phyloP scores from a whole-genome alignment of 1,140 invertebrate genomes.

The Orchestia grillus region DNA sequence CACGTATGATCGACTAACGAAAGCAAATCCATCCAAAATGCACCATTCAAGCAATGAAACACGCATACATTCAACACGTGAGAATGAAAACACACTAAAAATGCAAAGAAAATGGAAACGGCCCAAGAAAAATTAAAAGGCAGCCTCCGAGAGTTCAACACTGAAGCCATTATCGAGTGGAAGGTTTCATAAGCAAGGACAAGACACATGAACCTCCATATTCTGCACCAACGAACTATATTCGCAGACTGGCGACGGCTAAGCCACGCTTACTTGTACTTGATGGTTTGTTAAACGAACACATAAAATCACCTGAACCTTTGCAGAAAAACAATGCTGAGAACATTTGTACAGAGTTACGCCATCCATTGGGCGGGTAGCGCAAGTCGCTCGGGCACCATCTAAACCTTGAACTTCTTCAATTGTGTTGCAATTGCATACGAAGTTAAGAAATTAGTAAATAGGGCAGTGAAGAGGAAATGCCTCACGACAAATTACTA shows the following conservation, averaged over 20 bases:
- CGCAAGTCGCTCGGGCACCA: neutral
- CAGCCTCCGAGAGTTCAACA: neutral
- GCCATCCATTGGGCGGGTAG: neutral
- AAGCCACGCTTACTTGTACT: conserved; percentile 42
- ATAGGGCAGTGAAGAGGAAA: neutral
- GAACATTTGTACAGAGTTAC: conserved; percentile 27
- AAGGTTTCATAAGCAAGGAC: neutral
- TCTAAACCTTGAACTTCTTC: neutral
- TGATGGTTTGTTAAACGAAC: neutral
- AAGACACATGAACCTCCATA: neutral
- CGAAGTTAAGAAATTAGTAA: neutral
- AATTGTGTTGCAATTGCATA: neutral
- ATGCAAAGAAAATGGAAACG: neutral
- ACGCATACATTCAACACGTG: neutral
- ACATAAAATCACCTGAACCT: conserved; percentile 12
- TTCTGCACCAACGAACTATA: neutral
- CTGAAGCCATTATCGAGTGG: neutral
- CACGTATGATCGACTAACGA: too few species aligned
- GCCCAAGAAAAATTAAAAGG: too few species aligned
- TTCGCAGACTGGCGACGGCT: neutral
- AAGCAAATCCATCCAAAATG: neutral
- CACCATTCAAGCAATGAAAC: neutral
- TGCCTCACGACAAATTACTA: neutral
- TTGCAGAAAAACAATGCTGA: neutral
- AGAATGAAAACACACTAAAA: neutral